Conservation (phyloP, 2,888 invertebrate species). For the Glyphotaelius pellucidus region DNA sequence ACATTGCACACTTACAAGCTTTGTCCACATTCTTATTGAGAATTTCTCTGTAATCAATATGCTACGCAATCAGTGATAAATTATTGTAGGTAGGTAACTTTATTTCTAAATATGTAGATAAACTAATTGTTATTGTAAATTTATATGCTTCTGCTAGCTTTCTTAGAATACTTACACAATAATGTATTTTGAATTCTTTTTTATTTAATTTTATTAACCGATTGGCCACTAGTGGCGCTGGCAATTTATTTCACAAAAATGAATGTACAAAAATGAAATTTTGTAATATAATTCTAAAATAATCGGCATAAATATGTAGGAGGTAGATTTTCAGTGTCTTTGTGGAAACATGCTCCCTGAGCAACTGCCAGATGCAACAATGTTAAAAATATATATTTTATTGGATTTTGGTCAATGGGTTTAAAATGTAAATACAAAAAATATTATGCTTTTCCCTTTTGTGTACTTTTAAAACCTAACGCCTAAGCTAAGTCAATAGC, state of each 20-base stretch:
- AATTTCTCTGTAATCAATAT: neutral
- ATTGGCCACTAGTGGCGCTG: neutral
- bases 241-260: neutral
- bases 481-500: neutral
- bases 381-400: neutral
- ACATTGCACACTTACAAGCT: neutral
- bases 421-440: neutral
- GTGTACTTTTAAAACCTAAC: neutral
- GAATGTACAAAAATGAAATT: neutral
- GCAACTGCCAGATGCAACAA: neutral
- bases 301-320: neutral
- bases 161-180: slow-evolving; percentile 15
- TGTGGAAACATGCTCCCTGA: neutral
- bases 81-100: neutral
- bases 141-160: slow-evolving; percentile 24
- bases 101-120: neutral
- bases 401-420: neutral
- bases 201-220: neutral
- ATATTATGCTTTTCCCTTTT: neutral
- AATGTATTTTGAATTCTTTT: neutral
- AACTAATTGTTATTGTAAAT: neutral
- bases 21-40: neutral
- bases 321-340: neutral
- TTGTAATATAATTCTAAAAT: neutral
- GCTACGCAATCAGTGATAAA: neutral